Evolutionary conservation across 1,140 invertebrate species (phyloP).

Genomic region (Camponotus vicinus): DNA sequence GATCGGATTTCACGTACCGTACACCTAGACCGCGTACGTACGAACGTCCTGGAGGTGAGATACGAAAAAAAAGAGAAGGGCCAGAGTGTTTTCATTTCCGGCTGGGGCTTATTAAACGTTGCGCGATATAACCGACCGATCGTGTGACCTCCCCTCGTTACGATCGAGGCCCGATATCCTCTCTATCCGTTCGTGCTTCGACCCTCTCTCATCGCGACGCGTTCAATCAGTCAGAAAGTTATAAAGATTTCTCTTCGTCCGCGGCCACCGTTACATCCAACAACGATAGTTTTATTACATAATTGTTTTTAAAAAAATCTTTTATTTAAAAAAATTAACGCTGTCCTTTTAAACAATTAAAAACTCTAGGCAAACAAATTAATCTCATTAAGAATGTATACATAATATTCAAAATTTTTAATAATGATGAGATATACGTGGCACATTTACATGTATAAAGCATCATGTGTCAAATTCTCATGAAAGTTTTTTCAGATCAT

Average conservation of each 20-base stretch:
- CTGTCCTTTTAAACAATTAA: background rate
- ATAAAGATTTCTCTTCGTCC: slow-evolving; percentile 8
- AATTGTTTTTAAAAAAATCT: background rate
- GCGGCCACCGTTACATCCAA: background rate
- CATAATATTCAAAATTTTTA: background rate
- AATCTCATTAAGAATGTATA: background rate
- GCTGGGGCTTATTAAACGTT: slow-evolving; percentile 73
- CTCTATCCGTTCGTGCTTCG: slow-evolving; percentile 14
- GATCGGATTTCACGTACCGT: slow-evolving; percentile 83
- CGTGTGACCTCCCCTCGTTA: slow-evolving; percentile 51
- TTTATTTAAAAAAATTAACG: background rate
- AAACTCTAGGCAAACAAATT: too few species aligned
- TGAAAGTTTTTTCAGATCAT: background rate
- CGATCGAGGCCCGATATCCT: slow-evolving; percentile 50
- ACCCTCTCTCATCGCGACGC: slow-evolving; percentile 27
- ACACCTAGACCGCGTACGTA: slow-evolving; percentile 68
- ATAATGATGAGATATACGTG: background rate
- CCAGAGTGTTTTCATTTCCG: slow-evolving; percentile 72
- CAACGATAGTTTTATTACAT: too few species aligned
- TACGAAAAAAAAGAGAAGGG: slow-evolving; percentile 53
- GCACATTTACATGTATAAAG: background rate
- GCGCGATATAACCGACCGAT: slow-evolving; percentile 56
- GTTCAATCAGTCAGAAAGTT: slow-evolving; percentile 51
- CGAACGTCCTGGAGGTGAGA: slow-evolving; percentile 61
- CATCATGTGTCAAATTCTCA: background rate